phyloP scores from a whole-genome alignment of 2,888 invertebrate genomes.

The Drosophila percnosoma region DNA sequence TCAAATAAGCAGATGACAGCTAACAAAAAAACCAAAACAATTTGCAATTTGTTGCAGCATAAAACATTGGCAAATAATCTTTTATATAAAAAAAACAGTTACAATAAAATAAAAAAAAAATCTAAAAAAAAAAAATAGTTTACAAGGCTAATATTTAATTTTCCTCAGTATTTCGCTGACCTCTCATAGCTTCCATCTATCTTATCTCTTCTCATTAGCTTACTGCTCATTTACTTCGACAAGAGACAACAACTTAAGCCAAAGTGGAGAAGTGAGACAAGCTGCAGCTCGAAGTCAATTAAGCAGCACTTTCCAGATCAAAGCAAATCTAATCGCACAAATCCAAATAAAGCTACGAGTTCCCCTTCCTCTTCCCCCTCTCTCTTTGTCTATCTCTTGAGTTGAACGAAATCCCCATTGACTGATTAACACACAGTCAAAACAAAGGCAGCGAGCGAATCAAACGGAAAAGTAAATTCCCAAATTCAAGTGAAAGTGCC shows the following conservation, averaged over 20 bases:
- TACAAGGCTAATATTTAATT: not conserved
- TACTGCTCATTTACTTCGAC: constrained; percentile 4
- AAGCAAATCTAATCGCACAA: constrained; percentile 47
- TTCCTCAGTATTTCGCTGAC: not conserved
- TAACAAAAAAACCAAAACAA: not conserved
- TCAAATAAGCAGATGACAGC: not conserved
- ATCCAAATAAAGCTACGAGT: not conserved
- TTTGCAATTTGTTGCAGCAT: not conserved
- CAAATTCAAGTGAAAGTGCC: constrained; percentile 6
- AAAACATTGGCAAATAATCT: constrained; percentile 1
- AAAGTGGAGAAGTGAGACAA: constrained; percentile 18
- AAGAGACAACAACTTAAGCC: constrained; percentile 20
- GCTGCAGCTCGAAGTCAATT: constrained; percentile 54
- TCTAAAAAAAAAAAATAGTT: not conserved
- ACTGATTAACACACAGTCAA: constrained; percentile 66
- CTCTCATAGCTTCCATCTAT: no score
- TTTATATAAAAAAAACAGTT: not conserved
- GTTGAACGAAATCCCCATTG: constrained; percentile 37
- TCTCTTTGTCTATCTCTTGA: not conserved
- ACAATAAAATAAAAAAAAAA: not conserved
- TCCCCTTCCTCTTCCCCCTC: not conserved
- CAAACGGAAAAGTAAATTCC: constrained; percentile 18
- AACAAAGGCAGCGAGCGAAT: constrained; percentile 44
- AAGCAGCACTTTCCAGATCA: constrained; percentile 53
- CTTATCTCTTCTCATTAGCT: not conserved